Evolutionary conservation across 2,888 invertebrate genomes (phyloP), one percentile per base, ranked within the genome.

Genomic region (Leucania comma): DNA sequence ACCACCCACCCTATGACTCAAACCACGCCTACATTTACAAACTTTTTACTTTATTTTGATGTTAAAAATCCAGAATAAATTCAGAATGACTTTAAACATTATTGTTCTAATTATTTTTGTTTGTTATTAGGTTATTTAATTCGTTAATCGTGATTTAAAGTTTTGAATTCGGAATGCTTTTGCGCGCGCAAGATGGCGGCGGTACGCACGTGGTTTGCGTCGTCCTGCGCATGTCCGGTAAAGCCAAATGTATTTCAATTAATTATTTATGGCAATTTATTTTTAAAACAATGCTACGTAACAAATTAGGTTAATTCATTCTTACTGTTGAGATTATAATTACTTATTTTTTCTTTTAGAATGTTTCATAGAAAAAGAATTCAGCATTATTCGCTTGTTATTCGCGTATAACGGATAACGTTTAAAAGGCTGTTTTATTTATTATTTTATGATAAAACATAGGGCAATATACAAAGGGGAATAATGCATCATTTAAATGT

Each of bases 211-310:
- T 83, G 84, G 85, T 84, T 84, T 75, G 57, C 61, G 60, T 62
- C 82, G 75, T 65, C 75, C 72, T 26, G 87, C 88, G 90, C 90
- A 89, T 86, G 89, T 87, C 86, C 79, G 20, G 51, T 50, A 58
- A 67, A 68, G 69, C 71, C 75, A 71, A 79, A 32, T 67, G 29
- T n/a, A 29, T 64, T 54, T 35, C 59, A 42, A 58, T 81, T 69
- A 64, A 79, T 60, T 76, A 76, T 64, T 68, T 72, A 70, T 29
- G 26, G 29, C 3, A 10, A 63, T 61, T 69, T 62, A 68, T 73
- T 79, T 82, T 68, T 53, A 56, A 57, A 64, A 57, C 22, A 63
- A 29, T 20, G 22, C 38, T n/a, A 22, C 1, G 5, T 20, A n/a
- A 17, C 1, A 22, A 35, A 51, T 60, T 14, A n/a, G 32, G 42